Base-by-base conservation (phyloP, 2,888 invertebrate genomes). In the Morpho deidamia region DNA sequence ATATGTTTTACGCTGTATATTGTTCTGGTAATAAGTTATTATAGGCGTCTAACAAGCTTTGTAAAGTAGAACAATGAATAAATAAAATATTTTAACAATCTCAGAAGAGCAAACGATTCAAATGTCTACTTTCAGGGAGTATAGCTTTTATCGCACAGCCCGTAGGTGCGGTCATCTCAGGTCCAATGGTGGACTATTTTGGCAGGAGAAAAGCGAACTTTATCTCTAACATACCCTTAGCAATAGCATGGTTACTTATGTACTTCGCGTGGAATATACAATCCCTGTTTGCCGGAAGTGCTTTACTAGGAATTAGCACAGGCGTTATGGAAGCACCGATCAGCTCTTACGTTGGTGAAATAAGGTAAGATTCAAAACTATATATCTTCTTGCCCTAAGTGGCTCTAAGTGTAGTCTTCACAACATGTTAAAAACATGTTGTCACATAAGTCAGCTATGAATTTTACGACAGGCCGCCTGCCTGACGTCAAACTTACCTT, bases 261-360 rank as follows among this genome's bases (percentile, higher is more conserved):
- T 86, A 90, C 69, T 85, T 78, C 56, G 78, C 91, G 0, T 81
- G 78, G 69, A 81, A 90, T 42, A 64, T 89, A 0, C 76, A 84
- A 0, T 71, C 78, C 1, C 71, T 92, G 14, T 91, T 90, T 67
- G 66, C 83, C 4, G 91, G 91, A 0, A 90, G 83, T 41, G 83
- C 83, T 3, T 67, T 92, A 8, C 72, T 91, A 39, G 92, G 92
- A 0, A 61, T 92, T 1, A 91, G 92, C 0, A 86, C 90, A 8
- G 92, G 92, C 0, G 80, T 92, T 33, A 91, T 92, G 91, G 91
- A 92, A 64, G 91, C 91, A 0, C 92, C 92, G 0, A 88, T 91
- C 42, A 83, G 90, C 51, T 88, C 91, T 1, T 92, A 92, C 63
- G 88, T 92, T 8, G 91, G 91, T 5, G 92, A 92, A 78, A 90